Evolutionary conservation across 2,113 vertebrate species (phyloP).

Genomic region (Callocephalon fimbriatum): DNA sequence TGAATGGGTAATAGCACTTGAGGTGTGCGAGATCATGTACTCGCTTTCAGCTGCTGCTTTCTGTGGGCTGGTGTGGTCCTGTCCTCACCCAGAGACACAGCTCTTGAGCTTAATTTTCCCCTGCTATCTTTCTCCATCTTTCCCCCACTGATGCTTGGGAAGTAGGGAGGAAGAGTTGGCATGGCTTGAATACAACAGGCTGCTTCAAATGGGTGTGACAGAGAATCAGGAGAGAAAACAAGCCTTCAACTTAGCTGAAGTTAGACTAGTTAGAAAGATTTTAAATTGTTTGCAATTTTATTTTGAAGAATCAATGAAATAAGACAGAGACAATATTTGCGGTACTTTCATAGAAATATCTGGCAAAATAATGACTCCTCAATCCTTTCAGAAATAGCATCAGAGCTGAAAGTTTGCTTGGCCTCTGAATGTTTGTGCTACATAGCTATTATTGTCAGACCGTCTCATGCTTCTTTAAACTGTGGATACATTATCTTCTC

Average conservation of each 20-base stretch:
- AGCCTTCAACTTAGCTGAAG: background rate
- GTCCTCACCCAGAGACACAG: background rate
- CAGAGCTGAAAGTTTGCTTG: background rate
- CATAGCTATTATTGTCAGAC: background rate
- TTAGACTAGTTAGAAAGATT: background rate
- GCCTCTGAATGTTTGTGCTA: background rate
- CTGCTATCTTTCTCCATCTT: fast-evolving
- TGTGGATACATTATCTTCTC: background rate
- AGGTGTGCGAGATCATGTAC: fast-evolving
- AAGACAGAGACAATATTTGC: fast-evolving
- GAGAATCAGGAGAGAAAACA: background rate
- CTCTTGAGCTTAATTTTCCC: background rate
- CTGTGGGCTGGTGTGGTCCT: background rate
- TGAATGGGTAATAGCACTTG: background rate
- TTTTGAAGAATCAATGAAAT: background rate
- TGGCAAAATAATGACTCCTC: background rate
- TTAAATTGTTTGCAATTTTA: background rate
- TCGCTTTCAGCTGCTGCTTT: background rate
- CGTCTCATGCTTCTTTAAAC: fast-evolving
- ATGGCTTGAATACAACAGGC: background rate
- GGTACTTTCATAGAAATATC: background rate
- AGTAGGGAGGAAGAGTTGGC: background rate
- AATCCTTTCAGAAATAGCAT: background rate
- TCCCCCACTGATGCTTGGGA: fast-evolving
- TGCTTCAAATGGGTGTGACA: background rate